Conservation (phyloP, 1,140 invertebrate genomes). For the Monochamus saltuarius region DNA sequence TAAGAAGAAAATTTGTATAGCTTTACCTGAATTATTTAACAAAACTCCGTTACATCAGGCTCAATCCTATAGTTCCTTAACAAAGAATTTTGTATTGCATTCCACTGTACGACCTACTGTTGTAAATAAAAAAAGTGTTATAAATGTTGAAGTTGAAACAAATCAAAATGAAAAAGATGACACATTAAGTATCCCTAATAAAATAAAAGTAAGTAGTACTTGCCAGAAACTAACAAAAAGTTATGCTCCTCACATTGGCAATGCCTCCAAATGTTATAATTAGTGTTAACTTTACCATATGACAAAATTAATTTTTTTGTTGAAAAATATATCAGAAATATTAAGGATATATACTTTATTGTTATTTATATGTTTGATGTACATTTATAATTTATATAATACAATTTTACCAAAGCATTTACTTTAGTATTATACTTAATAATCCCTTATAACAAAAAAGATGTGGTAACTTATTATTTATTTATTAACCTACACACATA, state of each 20-base stretch:
- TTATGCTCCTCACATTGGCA: neutral
- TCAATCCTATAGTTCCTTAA: conserved; percentile 61
- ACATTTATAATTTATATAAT: too few species aligned
- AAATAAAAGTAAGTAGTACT: conserved; percentile 7
- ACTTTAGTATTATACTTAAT: too few species aligned
- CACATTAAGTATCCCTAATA: conserved; percentile 43
- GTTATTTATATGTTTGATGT: too few species aligned
- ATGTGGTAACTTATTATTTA: too few species aligned
- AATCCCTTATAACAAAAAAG: too few species aligned
- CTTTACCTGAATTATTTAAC: conserved; percentile 57
- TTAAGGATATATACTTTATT: too few species aligned
- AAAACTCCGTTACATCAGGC: conserved; percentile 61
- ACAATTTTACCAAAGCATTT: too few species aligned
- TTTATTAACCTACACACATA: too few species aligned
- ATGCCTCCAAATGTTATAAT: neutral
- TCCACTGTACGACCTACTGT: conserved; percentile 15
- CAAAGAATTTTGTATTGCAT: conserved; percentile 50
- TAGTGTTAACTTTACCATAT: too few species aligned
- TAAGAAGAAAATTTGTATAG: conserved; percentile 60
- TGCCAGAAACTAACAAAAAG: conserved; percentile 49
- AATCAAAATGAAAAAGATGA: conserved; percentile 38
- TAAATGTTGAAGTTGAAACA: conserved; percentile 1
- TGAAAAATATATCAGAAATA: too few species aligned
- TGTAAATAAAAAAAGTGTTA: conserved; percentile 8
- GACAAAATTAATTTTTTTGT: too few species aligned